Percentiles rank a stretch among this genome's conserved stretches.
Conservation (phyloP, 2,888 invertebrate genomes). For the Scaeva pyrastri region DNA sequence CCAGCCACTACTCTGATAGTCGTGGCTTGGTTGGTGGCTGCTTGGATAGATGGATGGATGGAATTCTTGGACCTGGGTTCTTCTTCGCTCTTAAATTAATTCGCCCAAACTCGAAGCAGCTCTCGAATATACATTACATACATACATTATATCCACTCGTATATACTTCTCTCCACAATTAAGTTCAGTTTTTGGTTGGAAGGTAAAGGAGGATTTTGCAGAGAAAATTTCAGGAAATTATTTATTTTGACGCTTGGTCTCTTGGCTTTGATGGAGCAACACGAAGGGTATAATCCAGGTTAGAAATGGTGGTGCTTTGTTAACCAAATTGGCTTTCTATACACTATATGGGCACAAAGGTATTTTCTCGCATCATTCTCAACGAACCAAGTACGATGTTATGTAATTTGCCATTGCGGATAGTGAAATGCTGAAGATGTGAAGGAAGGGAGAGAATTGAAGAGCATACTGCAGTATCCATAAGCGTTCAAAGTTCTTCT, state of each 20-base stretch:
- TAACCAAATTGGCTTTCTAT: conserved; percentile 13
- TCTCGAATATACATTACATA: neutral
- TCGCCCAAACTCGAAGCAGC: conserved; percentile 34
- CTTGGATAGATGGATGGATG: neutral
- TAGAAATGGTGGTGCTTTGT: conserved; percentile 1
- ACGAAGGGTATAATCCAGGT: neutral
- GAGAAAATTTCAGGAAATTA: conserved; percentile 62
- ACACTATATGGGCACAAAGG: neutral
- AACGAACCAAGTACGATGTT: neutral
- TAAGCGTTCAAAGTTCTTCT: conserved; percentile 2
- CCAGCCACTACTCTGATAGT: neutral
- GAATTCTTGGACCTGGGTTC: conserved; percentile 18
- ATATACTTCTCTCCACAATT: no score
- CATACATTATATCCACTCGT: no score
- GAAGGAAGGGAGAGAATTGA: neutral
- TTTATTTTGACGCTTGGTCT: conserved; percentile 65
- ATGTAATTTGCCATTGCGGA: conserved; percentile 8
- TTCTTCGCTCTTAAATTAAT: conserved; percentile 30
- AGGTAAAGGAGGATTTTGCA: neutral
- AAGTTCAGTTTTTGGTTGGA: neutral
- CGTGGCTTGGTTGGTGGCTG: neutral
- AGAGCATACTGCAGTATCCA: conserved; percentile 3
- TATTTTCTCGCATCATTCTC: conserved; percentile 1
- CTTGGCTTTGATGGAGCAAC: neutral
- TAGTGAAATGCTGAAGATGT: neutral